Base-by-base conservation (phyloP, 2,113 vertebrate genomes). In the Laticauda colubrina region DNA sequence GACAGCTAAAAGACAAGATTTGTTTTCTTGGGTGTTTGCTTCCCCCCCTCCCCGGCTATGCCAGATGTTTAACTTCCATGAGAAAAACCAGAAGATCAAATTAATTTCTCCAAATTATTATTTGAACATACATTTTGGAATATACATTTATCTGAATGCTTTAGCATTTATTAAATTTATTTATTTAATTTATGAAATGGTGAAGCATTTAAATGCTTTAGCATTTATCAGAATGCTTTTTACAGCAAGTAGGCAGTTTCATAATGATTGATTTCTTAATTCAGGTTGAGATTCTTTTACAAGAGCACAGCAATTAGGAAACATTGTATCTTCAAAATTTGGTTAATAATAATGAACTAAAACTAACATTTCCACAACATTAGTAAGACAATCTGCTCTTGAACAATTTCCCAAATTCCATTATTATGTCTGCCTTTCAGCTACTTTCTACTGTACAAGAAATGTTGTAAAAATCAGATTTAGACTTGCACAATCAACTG, bases 231-330 rank as follows among this genome's bases (percentile, higher is more conserved):
- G 64, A 69, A 69, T 14, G 61, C 29, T n/a, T 69, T n/a, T 69
- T 69, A 69, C 64, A 39, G 5, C 54, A 61, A 85, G 85, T 20
- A 39, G 39, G 26, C 39, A 11, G 24, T n/a, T 51, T 45, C 85
- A 11, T 48, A 92, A 39, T 23, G 12, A 0, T 85, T 89, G 29
- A 9, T 29, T 24, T 75, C 12, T 69, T 69, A 69, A 34, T 0
- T 45, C 39, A 24, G 4, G 5, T 54, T 0, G 20, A 90, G 89
- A 39, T 85, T 39, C 34, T 91, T 0, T 87, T 87, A 54, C 34
- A 54, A n/a, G 59, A 61, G 69, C 54, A n/a, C 14, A 39, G n/a
- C 18, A 81, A 39, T 21, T 34, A 81, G 69, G 6, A 81, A 81
- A 39, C 69, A 81, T 39, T 81, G n/a, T 81, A 39, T 81, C 69